Evolutionary conservation across 64 coral and sea anemone species (phyloP), one percentile per base, ranked within the genome.

Genomic region (Montipora foliosa): DNA sequence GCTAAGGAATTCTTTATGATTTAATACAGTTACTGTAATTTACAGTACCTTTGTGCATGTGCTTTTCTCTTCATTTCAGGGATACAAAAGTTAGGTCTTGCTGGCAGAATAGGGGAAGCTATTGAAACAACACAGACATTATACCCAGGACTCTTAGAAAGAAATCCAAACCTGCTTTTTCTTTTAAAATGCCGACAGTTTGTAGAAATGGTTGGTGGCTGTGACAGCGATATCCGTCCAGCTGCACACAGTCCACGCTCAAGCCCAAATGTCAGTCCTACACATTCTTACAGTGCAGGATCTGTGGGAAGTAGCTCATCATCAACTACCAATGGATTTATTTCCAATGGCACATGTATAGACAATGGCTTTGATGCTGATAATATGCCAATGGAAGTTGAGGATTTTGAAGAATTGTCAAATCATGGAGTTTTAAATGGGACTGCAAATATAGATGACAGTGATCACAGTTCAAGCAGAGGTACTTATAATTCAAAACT

Each of bases 131-230:
- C 98, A 62, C 98, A 99, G 49, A 89, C 95, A 87, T 82, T 99
- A 67, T 99, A 99, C 16, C 98, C 98, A 58, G 98, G 98, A 74
- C 86, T 99, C 72, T 92, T 99, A 92, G 98, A 99, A 90, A 91
- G 98, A 76, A 93, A 99, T 87, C 98, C 87, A 47, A 96, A 99
- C 79, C 91, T 99, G 77, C 74, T 99, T 76, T 99, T 99, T 80
- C 79, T 96, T 49, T 71, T 99, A 66, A 99, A 99, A 86, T 99
- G 98, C 78, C 95, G 98, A 60, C 94, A 99, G 24, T 99, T 99
- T 99, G 95, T 99, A 64, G 98, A 99, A 92, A 99, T 99, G 98
- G 95, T 99, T n/a, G 95, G 95, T 92, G 98, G 98, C 19, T 88
- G 88, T 87, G 98, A 99, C 45, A 96, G 98, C 86, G 95, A 99